phyloP scores from a whole-genome alignment of 2,113 vertebrate species.

The Nestor notabilis region DNA sequence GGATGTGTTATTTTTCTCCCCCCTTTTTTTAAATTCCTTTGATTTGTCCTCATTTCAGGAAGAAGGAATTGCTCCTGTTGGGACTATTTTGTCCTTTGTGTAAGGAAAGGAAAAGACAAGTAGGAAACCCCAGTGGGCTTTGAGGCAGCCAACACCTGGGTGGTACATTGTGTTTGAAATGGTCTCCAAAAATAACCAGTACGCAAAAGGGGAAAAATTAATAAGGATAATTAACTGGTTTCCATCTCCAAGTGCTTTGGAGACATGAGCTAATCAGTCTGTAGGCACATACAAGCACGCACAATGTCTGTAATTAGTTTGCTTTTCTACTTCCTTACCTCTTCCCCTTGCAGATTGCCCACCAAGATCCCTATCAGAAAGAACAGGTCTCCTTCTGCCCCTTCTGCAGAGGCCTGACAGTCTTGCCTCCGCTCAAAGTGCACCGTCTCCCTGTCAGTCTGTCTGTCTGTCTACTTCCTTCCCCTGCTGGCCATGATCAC shows the following conservation, averaged over 20 bases:
- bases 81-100: background rate
- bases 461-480: conserved; percentile 49
- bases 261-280: conserved; percentile 60
- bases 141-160: conserved; percentile 44
- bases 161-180: conserved; percentile 47
- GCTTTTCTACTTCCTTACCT: conserved; percentile 15
- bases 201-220: conserved; percentile 38
- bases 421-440: background rate
- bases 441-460: background rate
- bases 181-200: conserved; percentile 53
- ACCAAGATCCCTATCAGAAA: conserved; percentile 27
- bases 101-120: background rate
- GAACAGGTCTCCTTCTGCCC: conserved; percentile 40
- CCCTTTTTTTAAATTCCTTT: background rate
- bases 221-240: conserved; percentile 44
- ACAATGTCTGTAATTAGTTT: conserved; percentile 31
- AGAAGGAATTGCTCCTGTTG: background rate
- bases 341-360: conserved; percentile 19
- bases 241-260: conserved; percentile 43
- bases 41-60: background rate
- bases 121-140: background rate
- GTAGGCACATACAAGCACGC: background rate
- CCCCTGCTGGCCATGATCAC: conserved; percentile 54
- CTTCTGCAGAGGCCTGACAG: background rate
- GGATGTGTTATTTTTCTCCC: background rate